phyloP scores from a whole-genome alignment of 2,888 invertebrate genomes.

The Cataglyphis albicans region DNA sequence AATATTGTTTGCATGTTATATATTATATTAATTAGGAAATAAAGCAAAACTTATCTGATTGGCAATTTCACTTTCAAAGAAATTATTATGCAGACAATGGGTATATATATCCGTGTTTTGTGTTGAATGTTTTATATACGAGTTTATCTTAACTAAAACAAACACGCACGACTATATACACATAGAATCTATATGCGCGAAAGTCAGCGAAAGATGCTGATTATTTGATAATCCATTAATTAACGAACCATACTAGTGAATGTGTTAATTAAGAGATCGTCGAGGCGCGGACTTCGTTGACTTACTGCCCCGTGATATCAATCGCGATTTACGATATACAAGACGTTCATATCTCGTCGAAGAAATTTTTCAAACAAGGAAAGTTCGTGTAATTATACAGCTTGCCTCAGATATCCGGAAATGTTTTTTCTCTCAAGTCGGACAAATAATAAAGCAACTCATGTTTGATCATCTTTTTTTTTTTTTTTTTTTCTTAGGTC shows the following conservation, averaged over 20 bases:
- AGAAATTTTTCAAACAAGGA: slow-evolving; percentile 56
- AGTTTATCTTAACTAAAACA: background rate
- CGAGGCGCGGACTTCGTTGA: slow-evolving; percentile 14
- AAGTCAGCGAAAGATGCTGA: slow-evolving; percentile 50
- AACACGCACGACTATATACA: slow-evolving; percentile 23
- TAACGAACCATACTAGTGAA: slow-evolving; percentile 56
- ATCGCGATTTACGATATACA: slow-evolving; percentile 47
- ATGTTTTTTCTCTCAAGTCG: slow-evolving; percentile 25
- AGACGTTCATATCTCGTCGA: slow-evolving; percentile 19
- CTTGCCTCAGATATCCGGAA: slow-evolving; percentile 59
- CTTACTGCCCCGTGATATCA: slow-evolving; percentile 49
- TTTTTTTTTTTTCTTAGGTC: slow-evolving; percentile 87
- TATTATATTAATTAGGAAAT: background rate
- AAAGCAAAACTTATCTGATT: background rate
- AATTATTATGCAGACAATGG: slow-evolving; percentile 25
- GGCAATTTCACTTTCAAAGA: slow-evolving; percentile 28
- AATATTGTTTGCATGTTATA: background rate
- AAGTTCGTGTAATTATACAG: slow-evolving; percentile 59
- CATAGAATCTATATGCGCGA: slow-evolving; percentile 45
- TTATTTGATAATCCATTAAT: slow-evolving; percentile 55
- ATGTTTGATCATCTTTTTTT: slow-evolving; percentile 14
- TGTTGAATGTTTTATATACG: slow-evolving; percentile 13
- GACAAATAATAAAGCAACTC: slow-evolving; percentile 27
- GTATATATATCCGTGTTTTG: slow-evolving; percentile 5
- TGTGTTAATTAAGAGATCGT: slow-evolving; percentile 53